Evolutionary conservation across 2,113 vertebrate genomes (phyloP).

Genomic region (Scytalopus superciliaris): DNA sequence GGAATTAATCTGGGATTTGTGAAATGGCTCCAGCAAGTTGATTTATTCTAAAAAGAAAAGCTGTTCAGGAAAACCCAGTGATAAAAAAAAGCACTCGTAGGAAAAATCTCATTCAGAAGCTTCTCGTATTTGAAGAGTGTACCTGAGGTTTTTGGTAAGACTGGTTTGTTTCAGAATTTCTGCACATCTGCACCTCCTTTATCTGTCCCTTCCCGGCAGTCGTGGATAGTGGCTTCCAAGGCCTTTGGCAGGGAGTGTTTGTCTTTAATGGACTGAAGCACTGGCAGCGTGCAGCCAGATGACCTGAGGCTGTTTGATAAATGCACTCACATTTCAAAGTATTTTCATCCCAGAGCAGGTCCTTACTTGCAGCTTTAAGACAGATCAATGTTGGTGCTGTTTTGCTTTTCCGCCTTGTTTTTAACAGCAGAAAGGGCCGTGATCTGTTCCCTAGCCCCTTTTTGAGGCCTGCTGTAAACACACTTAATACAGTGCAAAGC

Average conservation of each 20-base stretch:
- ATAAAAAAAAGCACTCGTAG: not conserved
- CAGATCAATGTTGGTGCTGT: not conserved
- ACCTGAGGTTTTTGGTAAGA: not conserved
- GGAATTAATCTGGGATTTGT: conserved; percentile 64
- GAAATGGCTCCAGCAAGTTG: conserved; percentile 26
- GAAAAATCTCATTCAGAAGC: not conserved
- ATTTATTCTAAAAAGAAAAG: conserved; percentile 39
- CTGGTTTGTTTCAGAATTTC: not conserved
- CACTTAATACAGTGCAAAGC: not conserved
- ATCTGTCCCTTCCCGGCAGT: not conserved
- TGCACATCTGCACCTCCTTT: not conserved
- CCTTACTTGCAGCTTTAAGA: not conserved
- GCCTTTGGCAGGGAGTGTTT: not conserved
- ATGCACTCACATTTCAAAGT: not conserved
- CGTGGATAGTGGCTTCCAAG: not conserved
- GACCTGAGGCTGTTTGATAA: not conserved
- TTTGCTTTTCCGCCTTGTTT: not conserved
- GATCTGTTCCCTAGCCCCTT: not conserved
- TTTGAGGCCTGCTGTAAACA: not conserved
- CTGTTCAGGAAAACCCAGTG: conserved; percentile 2
- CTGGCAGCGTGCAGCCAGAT: not conserved
- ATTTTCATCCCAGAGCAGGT: not conserved
- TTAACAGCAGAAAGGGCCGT: not conserved
- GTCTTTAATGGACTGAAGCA: not conserved
- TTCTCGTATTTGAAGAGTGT: not conserved